Evolutionary conservation across 1,140 invertebrate genomes (phyloP).

Genomic region (Heliconius himera): DNA sequence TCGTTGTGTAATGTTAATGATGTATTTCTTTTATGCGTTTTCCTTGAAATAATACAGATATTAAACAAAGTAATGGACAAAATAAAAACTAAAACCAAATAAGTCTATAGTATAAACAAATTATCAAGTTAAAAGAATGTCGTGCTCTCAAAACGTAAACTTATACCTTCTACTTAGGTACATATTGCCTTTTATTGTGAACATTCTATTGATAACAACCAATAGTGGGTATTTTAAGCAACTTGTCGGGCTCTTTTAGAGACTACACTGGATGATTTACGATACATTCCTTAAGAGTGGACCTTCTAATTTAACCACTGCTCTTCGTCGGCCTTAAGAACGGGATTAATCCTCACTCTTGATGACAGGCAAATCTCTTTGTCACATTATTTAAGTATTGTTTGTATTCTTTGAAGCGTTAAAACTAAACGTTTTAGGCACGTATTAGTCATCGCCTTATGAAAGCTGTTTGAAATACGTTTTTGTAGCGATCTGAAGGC

Average conservation of each 20-base stretch:
- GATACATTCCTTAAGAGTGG: constrained; percentile 58
- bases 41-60: neutral
- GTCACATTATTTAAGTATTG: constrained; percentile 43
- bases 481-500: constrained; percentile 5
- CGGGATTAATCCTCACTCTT: constrained; percentile 59
- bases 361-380: constrained; percentile 60
- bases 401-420: constrained; percentile 39
- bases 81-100: neutral
- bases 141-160: neutral
- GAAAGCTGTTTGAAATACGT: constrained; percentile 19
- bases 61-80: neutral
- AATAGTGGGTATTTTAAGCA: constrained; percentile 29
- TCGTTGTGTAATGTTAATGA: too few relatives aligned
- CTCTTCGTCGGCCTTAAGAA: constrained; percentile 54
- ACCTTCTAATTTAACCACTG: constrained; percentile 42
- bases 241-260: constrained; percentile 39
- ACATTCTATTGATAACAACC: constrained; percentile 37
- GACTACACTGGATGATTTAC: constrained; percentile 63
- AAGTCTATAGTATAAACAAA: neutral
- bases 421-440: constrained; percentile 30
- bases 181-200: constrained; percentile 25
- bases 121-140: neutral
- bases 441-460: constrained; percentile 36
- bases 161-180: constrained; percentile 13
- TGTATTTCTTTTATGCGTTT: too few relatives aligned